Evolutionary conservation across 1,140 invertebrate species (phyloP).

Genomic region (Paralvinella palmiformis): DNA sequence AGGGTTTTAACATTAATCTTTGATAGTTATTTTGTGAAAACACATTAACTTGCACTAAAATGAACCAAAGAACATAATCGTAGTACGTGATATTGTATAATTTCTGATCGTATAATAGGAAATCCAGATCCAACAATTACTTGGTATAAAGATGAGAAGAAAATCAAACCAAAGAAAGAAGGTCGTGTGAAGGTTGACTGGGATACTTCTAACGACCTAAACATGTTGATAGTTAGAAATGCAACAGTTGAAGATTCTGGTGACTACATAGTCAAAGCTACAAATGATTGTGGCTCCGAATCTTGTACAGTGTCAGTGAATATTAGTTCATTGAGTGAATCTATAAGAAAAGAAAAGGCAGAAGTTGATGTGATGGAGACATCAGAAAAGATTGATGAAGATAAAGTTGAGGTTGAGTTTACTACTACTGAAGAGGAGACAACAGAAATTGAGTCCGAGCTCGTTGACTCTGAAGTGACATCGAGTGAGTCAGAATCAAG

Average conservation of each 20-base stretch:
- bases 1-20: too few species aligned
- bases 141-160: constrained; percentile 57
- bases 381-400: background rate
- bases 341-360: background rate
- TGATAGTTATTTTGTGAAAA: too few species aligned
- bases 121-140: constrained; percentile 67
- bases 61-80: too few species aligned
- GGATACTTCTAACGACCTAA: background rate
- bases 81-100: too few species aligned
- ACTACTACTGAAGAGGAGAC: too few species aligned
- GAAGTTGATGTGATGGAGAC: background rate
- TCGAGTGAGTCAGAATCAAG: background rate
- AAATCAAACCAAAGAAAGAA: constrained; percentile 22
- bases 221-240: constrained; percentile 21
- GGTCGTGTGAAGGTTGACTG: constrained; percentile 9
- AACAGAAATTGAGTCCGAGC: background rate
- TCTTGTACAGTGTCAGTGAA: too few species aligned
- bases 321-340: background rate
- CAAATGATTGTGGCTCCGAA: constrained; percentile 31
- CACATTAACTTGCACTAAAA: too few species aligned
- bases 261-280: constrained; percentile 33
- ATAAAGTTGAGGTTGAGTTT: background rate
- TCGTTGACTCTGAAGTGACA: background rate
- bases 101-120: too few species aligned
- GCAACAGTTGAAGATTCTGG: constrained; percentile 28